Conservation (phyloP, 2,888 invertebrate genomes). For the Exephanes ischioxanthus region DNA sequence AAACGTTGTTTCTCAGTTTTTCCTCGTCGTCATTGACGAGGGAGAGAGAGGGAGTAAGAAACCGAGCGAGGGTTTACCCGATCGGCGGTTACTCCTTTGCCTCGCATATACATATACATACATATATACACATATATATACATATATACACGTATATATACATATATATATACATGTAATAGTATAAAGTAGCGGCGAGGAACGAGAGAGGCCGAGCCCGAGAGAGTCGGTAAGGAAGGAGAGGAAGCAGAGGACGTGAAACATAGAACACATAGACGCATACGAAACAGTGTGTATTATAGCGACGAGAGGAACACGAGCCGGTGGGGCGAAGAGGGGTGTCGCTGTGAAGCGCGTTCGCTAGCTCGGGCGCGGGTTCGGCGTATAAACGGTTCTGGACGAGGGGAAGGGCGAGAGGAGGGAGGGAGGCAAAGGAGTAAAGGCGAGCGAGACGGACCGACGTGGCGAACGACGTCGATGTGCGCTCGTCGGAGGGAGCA, state of each 20-base stretch:
- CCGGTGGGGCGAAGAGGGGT: slow-evolving; percentile 20
- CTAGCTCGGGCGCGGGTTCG: slow-evolving; percentile 15
- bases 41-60: slow-evolving; percentile 22
- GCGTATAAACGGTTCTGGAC: slow-evolving; percentile 53
- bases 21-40: slow-evolving; percentile 27
- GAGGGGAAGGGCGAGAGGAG: slow-evolving; percentile 64
- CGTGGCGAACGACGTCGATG: slow-evolving; percentile 53
- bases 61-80: slow-evolving; percentile 35
- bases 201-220: slow-evolving; percentile 52
- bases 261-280: slow-evolving; percentile 14
- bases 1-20: slow-evolving; percentile 14
- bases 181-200: slow-evolving; percentile 19
- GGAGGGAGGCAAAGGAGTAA: slow-evolving; percentile 59
- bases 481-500: slow-evolving; percentile 50
- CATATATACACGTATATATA: too few species aligned
- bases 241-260: slow-evolving; percentile 46
- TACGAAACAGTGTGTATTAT: slow-evolving; percentile 12
- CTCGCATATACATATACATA: background rate
- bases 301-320: slow-evolving; percentile 34
- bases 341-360: slow-evolving; percentile 38
- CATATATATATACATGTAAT: background rate
- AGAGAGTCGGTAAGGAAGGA: slow-evolving; percentile 52
- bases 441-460: slow-evolving; percentile 39
- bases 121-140: background rate
- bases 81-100: slow-evolving; percentile 24